These are phyloP conservation scores for Stenolophus ochropezus DNA, from an alignment of 2,888 invertebrate species.

Conservation along the genomic window DNA sequence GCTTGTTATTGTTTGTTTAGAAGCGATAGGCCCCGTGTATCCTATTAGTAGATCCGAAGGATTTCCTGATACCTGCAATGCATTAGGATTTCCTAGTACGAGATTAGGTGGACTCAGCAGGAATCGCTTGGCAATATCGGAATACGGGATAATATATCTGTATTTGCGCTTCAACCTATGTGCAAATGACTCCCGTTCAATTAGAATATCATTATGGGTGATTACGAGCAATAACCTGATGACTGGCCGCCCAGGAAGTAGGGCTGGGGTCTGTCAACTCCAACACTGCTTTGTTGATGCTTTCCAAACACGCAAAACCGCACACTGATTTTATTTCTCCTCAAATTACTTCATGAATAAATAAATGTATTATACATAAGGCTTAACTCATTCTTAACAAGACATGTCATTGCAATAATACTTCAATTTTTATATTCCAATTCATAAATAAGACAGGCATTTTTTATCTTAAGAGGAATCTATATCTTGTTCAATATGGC, in stretches of 20 bases:
- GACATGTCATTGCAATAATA: no score
- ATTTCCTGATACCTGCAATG: neutral
- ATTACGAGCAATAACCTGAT: constrained; percentile 57
- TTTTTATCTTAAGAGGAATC: no score
- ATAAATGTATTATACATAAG: no score
- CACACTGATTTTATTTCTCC: neutral
- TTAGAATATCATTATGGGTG: constrained; percentile 54
- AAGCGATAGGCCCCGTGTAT: no score
- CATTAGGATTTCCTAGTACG: neutral
- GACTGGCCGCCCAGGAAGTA: constrained; percentile 42
- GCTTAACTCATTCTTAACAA: no score
- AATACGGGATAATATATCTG: constrained; percentile 27
- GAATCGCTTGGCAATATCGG: constrained; percentile 20
- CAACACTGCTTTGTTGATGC: neutral
- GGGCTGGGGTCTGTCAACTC: constrained; percentile 10
- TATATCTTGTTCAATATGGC: no score
- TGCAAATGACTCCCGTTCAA: constrained; percentile 52
- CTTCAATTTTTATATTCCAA: no score
- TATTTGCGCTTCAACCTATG: constrained; percentile 38
- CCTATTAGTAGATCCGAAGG: neutral
- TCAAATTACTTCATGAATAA: neutral
- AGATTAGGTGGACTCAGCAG: neutral
- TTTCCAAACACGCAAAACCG: neutral
- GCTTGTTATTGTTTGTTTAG: no score
- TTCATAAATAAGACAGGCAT: no score